phyloP scores from a whole-genome alignment of 2,113 vertebrate species.

The Nestor notabilis region DNA sequence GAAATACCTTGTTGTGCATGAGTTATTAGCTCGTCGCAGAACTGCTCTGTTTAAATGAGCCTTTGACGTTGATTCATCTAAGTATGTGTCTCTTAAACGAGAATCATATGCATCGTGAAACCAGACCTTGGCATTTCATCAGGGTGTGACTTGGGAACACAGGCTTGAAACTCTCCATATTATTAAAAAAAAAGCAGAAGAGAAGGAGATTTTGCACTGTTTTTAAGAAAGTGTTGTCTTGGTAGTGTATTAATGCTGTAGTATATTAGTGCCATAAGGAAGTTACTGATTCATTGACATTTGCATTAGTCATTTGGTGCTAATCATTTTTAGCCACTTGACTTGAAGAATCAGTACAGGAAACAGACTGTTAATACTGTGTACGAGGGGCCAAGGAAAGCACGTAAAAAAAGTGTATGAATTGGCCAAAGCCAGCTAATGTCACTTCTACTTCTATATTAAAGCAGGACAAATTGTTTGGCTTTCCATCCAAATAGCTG shows the following conservation, averaged over 20 bases:
- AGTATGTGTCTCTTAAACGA: conserved; percentile 32
- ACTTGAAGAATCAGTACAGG: not conserved
- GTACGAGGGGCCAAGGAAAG: conserved; percentile 9
- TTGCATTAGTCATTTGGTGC: not conserved
- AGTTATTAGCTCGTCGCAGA: not conserved
- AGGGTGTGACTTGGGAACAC: not conserved
- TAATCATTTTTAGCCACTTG: not conserved
- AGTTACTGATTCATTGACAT: not conserved
- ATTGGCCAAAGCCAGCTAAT: not conserved
- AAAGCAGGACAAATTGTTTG: not conserved
- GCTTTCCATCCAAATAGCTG: not conserved
- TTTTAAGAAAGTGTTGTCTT: not conserved
- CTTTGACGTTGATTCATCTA: not conserved
- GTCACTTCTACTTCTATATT: not conserved
- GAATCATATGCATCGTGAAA: conserved; percentile 37
- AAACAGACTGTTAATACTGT: not conserved
- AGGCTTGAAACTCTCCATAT: not conserved
- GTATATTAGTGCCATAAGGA: not conserved
- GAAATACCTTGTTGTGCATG: not conserved
- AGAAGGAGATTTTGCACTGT: not conserved
- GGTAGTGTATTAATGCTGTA: not conserved
- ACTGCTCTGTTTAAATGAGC: not conserved
- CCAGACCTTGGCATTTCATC: not conserved
- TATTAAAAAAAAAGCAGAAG: not conserved
- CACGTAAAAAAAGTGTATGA: not conserved